Base-by-base conservation (phyloP, 2,888 invertebrate genomes). In the Hartigia nigra region DNA sequence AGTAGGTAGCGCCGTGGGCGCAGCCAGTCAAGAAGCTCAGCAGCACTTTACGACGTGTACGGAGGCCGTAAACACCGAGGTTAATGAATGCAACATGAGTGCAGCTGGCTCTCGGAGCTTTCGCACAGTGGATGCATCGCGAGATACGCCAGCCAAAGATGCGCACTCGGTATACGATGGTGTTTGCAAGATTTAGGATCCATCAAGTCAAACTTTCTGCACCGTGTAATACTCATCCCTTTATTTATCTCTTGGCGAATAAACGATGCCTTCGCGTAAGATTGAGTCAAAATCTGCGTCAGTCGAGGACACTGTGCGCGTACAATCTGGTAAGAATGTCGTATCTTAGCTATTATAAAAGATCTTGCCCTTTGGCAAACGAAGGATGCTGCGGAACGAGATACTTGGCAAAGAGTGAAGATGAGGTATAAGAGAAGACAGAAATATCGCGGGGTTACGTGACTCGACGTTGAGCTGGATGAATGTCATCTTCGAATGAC, bases 11-110 rank as follows among this genome's bases (percentile, higher is more conserved):
- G 55, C 55, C 55, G 55, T 55, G 55, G 77, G 76, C 74, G 79
- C 80, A 79, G 81, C 81, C 79, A 81, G 83, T 84, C 84, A 84
- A 85, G 81, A 80, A 84, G 84, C 79, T 81, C 78, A 78, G 81
- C 81, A 80, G 76, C 80, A 79, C 81, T 86, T 86, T 85, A 85
- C 81, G 84, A 83, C 76, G 79, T 82, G 79, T 76, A 81, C 80
- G 34, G 69, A 72, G 77, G 81, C 77, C 82, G 79, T 83, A 83
- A 84, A 83, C 83, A 83, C 77, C 75, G 81, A 76, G 74, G 82
- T 82, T 85, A 86, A 86, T 86, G 84, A 84, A 85, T 81, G 81
- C 82, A 77, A 81, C 80, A 81, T 74, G 77, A 82, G 75, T 75
- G 75, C 75, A 75, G 75, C 35, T 75, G 34, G 34, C 36, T 75